phyloP scores from a whole-genome alignment of 2,113 vertebrate species.

The Rhadina sibilatrix region DNA sequence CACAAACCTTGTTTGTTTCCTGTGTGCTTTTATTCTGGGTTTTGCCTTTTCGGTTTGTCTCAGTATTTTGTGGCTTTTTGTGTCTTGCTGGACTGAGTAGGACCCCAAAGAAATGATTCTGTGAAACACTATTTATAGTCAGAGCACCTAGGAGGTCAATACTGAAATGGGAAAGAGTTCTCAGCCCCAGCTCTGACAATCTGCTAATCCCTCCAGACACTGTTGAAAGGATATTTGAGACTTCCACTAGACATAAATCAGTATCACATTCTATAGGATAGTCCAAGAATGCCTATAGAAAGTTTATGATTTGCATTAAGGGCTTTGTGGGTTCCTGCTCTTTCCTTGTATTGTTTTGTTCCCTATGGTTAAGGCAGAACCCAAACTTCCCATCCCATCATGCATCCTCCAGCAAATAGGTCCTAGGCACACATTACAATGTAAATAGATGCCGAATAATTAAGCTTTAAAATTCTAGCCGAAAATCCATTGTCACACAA shows the following conservation, averaged over 20 bases:
- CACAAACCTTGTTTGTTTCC: neutral
- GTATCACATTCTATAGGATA: neutral
- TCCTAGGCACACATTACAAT: neutral
- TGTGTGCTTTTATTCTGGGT: neutral
- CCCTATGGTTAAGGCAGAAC: neutral
- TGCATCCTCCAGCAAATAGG: neutral
- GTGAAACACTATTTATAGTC: neutral
- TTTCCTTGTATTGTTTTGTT: neutral
- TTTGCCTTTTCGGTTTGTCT: neutral
- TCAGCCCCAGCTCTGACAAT: neutral
- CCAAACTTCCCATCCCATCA: neutral
- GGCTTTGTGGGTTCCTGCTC: neutral
- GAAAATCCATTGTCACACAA: slow-evolving; percentile 52
- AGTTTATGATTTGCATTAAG: neutral
- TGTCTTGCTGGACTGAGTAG: neutral
- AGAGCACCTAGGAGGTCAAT: neutral
- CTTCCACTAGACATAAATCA: neutral
- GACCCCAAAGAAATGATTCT: neutral
- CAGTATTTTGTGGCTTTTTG: neutral
- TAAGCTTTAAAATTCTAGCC: slow-evolving; percentile 8
- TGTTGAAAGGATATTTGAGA: neutral
- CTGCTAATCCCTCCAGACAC: neutral
- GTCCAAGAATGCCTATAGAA: neutral
- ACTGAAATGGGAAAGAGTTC: neutral
- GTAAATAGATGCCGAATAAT: slow-evolving; percentile 17